phyloP scores from a whole-genome alignment of 2,797 vertebrate species.

The Amphiprion clarkii region DNA sequence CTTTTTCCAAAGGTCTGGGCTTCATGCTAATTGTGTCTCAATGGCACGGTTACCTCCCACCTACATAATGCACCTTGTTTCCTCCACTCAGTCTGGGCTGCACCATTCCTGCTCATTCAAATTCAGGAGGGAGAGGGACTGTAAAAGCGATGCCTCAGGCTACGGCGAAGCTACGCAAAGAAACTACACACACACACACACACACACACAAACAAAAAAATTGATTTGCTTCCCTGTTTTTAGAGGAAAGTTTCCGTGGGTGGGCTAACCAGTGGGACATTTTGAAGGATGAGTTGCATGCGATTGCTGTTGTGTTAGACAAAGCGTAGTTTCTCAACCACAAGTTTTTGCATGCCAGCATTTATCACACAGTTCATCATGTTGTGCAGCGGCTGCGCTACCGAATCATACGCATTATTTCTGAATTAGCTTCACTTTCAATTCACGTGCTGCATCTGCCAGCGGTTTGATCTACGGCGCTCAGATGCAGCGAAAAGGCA shows the following conservation, averaged over 20 bases:
- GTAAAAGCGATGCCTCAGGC: constrained; percentile 64
- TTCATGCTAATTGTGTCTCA: constrained; percentile 89
- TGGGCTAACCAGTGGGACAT: constrained; percentile 50
- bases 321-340: constrained; percentile 31
- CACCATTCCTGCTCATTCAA: constrained; percentile 71
- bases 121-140: constrained; percentile 69
- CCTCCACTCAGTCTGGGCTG: constrained; percentile 68
- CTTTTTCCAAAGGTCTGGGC: constrained; percentile 84
- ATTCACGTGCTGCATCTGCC: constrained; percentile 8
- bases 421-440: constrained; percentile 30
- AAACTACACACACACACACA: constrained; percentile 5
- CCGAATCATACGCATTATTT: constrained; percentile 28
- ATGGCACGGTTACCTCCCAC: constrained; percentile 86
- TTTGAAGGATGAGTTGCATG: constrained; percentile 64
- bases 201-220: background rate
- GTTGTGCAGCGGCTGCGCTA: constrained; percentile 16
- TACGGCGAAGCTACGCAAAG: constrained; percentile 27
- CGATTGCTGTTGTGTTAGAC: constrained; percentile 54
- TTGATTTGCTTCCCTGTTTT: constrained; percentile 46
- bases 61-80: constrained; percentile 88
- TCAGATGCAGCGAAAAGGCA: constrained; percentile 16
- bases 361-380: constrained; percentile 45
- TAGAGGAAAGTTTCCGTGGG: constrained; percentile 49
- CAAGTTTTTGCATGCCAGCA: constrained; percentile 10
- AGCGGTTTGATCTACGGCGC: constrained; percentile 31